Evolutionary conservation across 1,140 invertebrate genomes (phyloP).

Genomic region (Pogonomyrmex barbatus): DNA sequence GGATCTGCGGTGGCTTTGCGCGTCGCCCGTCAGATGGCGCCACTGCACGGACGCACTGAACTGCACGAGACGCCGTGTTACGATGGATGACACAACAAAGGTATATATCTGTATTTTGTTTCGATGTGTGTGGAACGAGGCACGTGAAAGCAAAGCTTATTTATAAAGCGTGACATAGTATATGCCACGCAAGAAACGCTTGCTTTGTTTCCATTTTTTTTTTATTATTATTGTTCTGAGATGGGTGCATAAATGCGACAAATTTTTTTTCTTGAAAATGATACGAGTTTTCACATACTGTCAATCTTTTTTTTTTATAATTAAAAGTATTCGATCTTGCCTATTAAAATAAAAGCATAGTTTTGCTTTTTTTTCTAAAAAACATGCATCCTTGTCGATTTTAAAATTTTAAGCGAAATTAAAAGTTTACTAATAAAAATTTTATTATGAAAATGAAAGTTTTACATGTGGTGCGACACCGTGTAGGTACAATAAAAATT

Average conservation of each 20-base stretch:
- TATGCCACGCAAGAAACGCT: not conserved
- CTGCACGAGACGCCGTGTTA: too few species aligned
- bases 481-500: constrained; percentile 73
- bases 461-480: constrained; percentile 80
- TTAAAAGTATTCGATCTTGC: not conserved
- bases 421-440: constrained; percentile 79
- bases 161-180: not conserved
- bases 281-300: not conserved
- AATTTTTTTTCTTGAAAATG: not conserved
- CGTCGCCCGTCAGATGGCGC: constrained; percentile 56
- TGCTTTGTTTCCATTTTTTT: not conserved
- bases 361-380: constrained; percentile 4
- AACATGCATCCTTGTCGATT: constrained; percentile 3
- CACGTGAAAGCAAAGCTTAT: not conserved
- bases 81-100: not conserved
- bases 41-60: constrained; percentile 6
- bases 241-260: not conserved
- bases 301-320: not conserved
- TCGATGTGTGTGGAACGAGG: not conserved
- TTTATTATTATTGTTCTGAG: constrained; percentile 5
- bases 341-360: constrained; percentile 3
- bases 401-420: constrained; percentile 16
- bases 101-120: not conserved
- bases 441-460: constrained; percentile 85
- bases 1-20: not conserved